A percentile compares a stretch with the other conserved stretches of the same genome.
These are phyloP conservation scores for Ceratotherium simum DNA, from an alignment of 2,113 vertebrate species.

Conservation along the genomic window DNA sequence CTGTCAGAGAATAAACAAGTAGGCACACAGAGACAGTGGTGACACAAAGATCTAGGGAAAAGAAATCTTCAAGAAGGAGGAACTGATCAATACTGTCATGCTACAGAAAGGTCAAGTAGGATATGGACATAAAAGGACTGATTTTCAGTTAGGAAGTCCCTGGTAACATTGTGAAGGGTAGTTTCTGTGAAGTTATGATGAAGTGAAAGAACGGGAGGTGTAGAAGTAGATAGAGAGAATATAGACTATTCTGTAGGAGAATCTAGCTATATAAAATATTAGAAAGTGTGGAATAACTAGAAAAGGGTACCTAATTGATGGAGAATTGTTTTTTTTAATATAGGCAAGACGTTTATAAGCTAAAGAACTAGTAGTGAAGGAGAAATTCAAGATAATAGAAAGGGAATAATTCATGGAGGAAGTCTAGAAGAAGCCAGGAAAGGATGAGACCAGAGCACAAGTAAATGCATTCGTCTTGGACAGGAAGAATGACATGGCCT, in stretches of 20 bases:
- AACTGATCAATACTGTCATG: background rate
- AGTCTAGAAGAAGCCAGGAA: slow-evolving; percentile 3
- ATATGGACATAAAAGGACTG: background rate
- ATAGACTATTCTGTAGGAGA: background rate
- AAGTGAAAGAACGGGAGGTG: background rate
- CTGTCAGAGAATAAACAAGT: background rate
- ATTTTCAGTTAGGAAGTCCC: background rate
- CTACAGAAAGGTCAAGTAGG: background rate
- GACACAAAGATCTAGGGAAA: background rate
- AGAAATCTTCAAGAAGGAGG: background rate
- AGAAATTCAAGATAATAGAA: background rate
- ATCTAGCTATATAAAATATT: background rate
- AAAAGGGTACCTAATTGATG: background rate
- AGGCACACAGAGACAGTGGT: background rate
- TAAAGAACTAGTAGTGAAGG: background rate
- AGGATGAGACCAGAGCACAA: background rate
- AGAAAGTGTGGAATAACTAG: background rate
- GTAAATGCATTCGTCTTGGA: background rate
- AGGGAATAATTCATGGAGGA: background rate
- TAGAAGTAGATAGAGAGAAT: background rate
- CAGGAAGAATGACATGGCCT: background rate
- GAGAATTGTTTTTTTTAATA: background rate
- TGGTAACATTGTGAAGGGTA: background rate
- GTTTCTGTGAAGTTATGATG: background rate
- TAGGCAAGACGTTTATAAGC: background rate